Base-by-base conservation (phyloP, 2,888 invertebrate genomes). In the Ophion obscuratus region DNA sequence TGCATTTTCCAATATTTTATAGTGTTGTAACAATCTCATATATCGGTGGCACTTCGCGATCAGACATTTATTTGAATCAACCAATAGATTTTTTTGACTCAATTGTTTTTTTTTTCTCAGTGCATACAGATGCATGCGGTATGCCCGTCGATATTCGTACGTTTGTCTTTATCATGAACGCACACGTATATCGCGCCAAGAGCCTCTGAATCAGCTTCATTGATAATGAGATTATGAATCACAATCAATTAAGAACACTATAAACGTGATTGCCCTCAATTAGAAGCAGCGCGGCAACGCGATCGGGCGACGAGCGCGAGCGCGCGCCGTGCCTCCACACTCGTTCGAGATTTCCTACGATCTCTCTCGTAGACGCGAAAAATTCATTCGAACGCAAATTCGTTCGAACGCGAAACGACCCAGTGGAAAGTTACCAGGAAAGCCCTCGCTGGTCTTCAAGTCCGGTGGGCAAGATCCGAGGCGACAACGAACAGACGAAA, bases 171-270 rank as follows among this genome's bases (percentile, higher is more conserved):
- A 31, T 44, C 70, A 14, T 9, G 11, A 1, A 57, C 36, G 17
- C 11, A 59, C 27, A 11, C 27, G 44, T 64, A 20, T 66, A 53
- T 73, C 36, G 73, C 47, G 71, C 71, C 5, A 68, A 67, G 59
- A 31, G 67, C 71, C 78, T 68, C 62, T 81, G 57, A 68, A 76
- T 80, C 71, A 83, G 64, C 59, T 81, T 78, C 68, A 86, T 87
- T 80, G 68, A 77, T 86, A 84, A 87, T 71, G 80, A 80, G 71
- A 85, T 83, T 86, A 87, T 84, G 83, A 87, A 86, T 87, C 84
- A 87, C 80, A 75, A 83, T 83, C 76, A 83, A 87, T 87, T 87
- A 77, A 83, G 84, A 86, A 84, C 77, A 71, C 47, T 40, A 57
- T 76, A 47, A 68, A 77, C 61, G 40, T 67, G 74, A 84, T 84